phyloP scores from a whole-genome alignment of 2,888 invertebrate species.

The Sinodicranocentrus sp. region DNA sequence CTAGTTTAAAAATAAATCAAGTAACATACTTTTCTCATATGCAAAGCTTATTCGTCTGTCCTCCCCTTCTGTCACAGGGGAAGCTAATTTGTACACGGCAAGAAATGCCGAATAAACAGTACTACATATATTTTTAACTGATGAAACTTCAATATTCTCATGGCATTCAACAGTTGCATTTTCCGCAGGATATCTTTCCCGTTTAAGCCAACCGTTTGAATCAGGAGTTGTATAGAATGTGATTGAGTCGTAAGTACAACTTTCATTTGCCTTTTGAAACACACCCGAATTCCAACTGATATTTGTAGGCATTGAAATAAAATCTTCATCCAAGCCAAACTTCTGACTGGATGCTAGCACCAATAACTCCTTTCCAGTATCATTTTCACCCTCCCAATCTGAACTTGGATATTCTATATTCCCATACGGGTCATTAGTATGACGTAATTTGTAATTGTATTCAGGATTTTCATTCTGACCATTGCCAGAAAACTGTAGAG shows the following conservation, averaged over 20 bases:
- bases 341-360: conserved; percentile 47
- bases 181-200: conserved; percentile 48
- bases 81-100: conserved; percentile 33
- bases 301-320: conserved; percentile 25
- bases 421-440: neutral
- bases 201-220: conserved; percentile 20
- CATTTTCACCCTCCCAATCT: neutral
- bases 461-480: neutral
- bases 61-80: neutral
- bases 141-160: neutral
- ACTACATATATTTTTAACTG: conserved; percentile 12
- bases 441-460: conserved; percentile 14
- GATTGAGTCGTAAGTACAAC: conserved; percentile 41
- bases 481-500: conserved; percentile 19
- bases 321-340: conserved; percentile 39
- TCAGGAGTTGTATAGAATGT: conserved; percentile 60
- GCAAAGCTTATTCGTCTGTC: neutral
- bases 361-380: conserved; percentile 19
- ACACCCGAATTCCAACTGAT: conserved; percentile 40
- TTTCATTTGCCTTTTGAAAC: neutral
- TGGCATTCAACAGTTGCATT: conserved; percentile 33
- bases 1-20: no score
- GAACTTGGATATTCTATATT: neutral
- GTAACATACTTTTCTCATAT: conserved; percentile 29
- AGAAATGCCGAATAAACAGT: conserved; percentile 40